Evolutionary conservation across 1,140 invertebrate genomes (phyloP), one percentile per base, ranked within the genome.

Genomic region (Hyposmocoma kahamanoa): DNA sequence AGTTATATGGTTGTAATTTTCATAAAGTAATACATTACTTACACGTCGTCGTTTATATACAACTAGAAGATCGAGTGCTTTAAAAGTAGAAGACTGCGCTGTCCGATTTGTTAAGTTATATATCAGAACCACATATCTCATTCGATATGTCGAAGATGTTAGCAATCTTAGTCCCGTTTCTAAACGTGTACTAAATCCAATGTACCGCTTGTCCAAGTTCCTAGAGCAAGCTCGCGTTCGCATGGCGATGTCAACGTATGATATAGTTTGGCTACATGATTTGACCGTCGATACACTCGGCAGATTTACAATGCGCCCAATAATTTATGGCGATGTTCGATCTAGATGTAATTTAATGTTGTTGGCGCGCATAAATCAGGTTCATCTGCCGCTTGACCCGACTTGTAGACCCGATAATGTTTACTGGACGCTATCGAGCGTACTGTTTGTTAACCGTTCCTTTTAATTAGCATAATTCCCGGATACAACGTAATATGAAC

Each of bases 281-380:
- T 81, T 78, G 77, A 78, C 64, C 70, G 67, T 57, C 75, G 75
- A 76, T 80, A 80, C 67, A 74, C 64, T 50, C 68, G 67, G 69
- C 79, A 76, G 79, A 84, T 84, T 83, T 84, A 84, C 76, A 83
- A 78, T 76, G 67, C 71, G 68, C 68, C 62, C 64, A 56, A 59
- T 72, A 74, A 84, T 84, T 82, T 84, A 84, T 81, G 55, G 71
- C 73, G 67, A 70, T 82, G 81, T 84, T 79, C 75, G 73, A 74
- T 81, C 76, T 77, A 79, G 76, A 81, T 79, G 73, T 84, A 84
- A 82, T 84, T 84, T 84, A 84, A 81, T 75, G 76, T 76, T 75
- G 78, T 76, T 76, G 72, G 63, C 62, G 52, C 38, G 51, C 65
- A 71, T 84, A 84, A 84, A 84, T 84, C 81, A 81, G 66, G 69